Conservation (phyloP, 1,140 invertebrate species). For the Phocides pigmalion region DNA sequence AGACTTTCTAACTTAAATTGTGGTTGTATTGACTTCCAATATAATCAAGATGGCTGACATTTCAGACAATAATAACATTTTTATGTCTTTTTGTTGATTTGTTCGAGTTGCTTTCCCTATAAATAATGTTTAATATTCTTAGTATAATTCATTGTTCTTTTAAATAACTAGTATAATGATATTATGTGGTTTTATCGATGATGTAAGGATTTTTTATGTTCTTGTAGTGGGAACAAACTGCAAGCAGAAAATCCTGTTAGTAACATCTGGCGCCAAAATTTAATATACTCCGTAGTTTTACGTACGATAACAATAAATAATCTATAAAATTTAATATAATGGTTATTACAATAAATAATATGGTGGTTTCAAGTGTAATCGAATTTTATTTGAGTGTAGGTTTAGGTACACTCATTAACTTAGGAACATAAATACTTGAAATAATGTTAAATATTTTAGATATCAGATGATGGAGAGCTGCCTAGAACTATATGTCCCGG, state of each 20-base stretch:
- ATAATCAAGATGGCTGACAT: slow-evolving; percentile 66
- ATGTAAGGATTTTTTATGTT: not conserved
- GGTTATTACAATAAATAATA: too few species aligned
- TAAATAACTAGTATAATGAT: not conserved
- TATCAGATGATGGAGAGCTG: slow-evolving; percentile 87
- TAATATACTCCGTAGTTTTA: not conserved
- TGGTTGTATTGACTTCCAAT: slow-evolving; percentile 86
- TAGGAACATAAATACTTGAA: too few species aligned
- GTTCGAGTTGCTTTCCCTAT: not conserved
- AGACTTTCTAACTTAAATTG: slow-evolving; percentile 65
- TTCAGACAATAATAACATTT: slow-evolving; percentile 57
- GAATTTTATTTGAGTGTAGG: too few species aligned
- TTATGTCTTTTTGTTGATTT: slow-evolving; percentile 52
- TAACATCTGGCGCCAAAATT: not conserved
- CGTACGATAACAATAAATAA: too few species aligned
- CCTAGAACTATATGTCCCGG: slow-evolving; percentile 89
- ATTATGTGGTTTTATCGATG: not conserved
- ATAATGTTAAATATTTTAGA: slow-evolving; percentile 65
- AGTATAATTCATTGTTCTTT: not conserved
- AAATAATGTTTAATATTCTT: not conserved
- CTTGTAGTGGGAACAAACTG: too few species aligned
- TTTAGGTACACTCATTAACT: too few species aligned
- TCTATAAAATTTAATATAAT: too few species aligned
- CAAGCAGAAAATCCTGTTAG: not conserved
- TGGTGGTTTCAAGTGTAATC: too few species aligned